Conservation (phyloP, 2,797 vertebrate genomes). For the Oreochromis mossambicus region DNA sequence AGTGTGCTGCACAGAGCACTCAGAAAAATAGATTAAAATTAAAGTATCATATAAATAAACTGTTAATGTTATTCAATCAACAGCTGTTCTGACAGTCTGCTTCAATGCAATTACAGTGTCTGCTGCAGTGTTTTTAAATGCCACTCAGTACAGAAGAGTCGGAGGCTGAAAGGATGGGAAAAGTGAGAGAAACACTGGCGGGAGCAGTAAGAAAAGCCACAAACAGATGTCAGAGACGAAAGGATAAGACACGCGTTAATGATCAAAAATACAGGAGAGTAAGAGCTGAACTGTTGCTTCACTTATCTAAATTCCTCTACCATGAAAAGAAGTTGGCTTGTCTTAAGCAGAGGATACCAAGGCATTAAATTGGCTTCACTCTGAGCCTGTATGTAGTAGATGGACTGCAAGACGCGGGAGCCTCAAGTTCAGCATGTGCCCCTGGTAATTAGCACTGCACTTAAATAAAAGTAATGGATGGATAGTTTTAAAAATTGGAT, state of each 20-base stretch:
- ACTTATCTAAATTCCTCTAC: neutral
- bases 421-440: neutral
- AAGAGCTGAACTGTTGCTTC: neutral
- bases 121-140: neutral
- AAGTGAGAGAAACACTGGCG: neutral
- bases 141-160: neutral
- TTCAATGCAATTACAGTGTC: neutral
- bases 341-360: neutral
- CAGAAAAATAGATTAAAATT: neutral
- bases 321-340: neutral
- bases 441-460: neutral
- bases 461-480: neutral
- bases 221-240: neutral
- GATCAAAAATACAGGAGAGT: neutral
- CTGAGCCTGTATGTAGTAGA: neutral
- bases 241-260: neutral
- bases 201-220: neutral
- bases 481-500: neutral
- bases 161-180: neutral
- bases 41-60: neutral
- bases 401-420: neutral
- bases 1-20: neutral
- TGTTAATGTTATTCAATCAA: neutral
- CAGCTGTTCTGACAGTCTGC: neutral
- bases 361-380: neutral